phyloP scores from a whole-genome alignment of 2,113 vertebrate species.

The Telmatochromis sp. region DNA sequence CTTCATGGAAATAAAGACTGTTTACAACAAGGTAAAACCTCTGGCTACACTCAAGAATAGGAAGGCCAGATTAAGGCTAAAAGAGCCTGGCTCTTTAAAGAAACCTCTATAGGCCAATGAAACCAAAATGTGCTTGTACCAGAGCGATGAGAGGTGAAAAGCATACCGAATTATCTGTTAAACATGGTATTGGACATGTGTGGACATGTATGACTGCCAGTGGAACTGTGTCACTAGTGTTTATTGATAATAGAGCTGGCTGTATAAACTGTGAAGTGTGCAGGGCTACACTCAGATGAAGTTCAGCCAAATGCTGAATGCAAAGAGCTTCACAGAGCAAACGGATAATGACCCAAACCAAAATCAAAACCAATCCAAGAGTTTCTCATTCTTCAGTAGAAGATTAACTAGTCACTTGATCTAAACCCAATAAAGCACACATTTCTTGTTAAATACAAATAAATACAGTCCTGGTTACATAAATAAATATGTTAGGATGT shows the following conservation, averaged over 20 bases:
- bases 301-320: not conserved
- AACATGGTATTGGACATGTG: not conserved
- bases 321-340: not conserved
- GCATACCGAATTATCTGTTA: not conserved
- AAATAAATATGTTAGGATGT: not conserved
- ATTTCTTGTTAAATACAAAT: not conserved
- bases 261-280: not conserved
- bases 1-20: not conserved
- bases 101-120: not conserved
- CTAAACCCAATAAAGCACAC: not conserved
- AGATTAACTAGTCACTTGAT: not conserved
- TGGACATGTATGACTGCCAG: not conserved
- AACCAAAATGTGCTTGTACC: not conserved
- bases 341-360: not conserved
- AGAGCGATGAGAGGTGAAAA: not conserved
- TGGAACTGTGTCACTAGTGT: not conserved
- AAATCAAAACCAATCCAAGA: not conserved
- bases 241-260: not conserved
- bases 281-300: not conserved
- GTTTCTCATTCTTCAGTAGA: not conserved
- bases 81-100: not conserved
- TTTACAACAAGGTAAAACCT: not conserved
- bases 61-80: not conserved
- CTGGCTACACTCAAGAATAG: not conserved
- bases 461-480: not conserved